A percentile compares a stretch with the other conserved stretches of the same genome.
These are phyloP conservation scores for Carposina sasakii DNA, from an alignment of 1,140 invertebrate species.

Conservation along the genomic window DNA sequence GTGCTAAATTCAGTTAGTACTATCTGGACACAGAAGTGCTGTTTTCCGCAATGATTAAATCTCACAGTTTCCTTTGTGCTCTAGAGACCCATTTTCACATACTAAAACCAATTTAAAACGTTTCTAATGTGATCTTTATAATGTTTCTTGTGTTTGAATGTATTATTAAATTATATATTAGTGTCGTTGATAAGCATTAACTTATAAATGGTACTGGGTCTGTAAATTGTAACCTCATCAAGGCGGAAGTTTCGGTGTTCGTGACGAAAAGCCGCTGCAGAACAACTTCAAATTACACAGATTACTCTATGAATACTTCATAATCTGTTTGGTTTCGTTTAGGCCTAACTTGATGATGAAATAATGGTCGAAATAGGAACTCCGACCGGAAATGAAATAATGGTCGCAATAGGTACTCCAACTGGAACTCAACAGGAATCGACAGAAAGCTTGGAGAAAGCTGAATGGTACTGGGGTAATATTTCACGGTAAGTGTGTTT, in stretches of 20 bases:
- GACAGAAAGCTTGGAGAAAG: constrained; percentile 63
- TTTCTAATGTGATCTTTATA: too few relatives aligned
- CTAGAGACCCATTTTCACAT: constrained; percentile 27
- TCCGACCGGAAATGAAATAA: constrained; percentile 10
- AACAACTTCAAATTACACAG: too few relatives aligned
- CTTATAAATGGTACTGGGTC: background rate
- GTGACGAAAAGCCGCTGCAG: constrained; percentile 2
- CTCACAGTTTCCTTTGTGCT: constrained; percentile 50
- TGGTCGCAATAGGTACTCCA: constrained; percentile 30
- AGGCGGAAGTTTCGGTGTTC: constrained; percentile 12
- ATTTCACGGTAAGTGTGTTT: constrained; percentile 66
- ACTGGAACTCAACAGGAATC: constrained; percentile 58
- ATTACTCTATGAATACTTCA: background rate
- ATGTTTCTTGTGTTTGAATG: too few relatives aligned
- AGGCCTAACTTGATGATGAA: constrained; percentile 4
- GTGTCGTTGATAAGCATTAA: too few relatives aligned
- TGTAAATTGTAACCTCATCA: constrained; percentile 2
- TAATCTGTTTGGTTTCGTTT: background rate
- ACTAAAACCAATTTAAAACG: too few relatives aligned
- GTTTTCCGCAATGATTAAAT: too few relatives aligned
- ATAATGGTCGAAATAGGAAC: constrained; percentile 22
- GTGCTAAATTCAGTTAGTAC: too few relatives aligned
- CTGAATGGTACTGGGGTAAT: constrained; percentile 72
- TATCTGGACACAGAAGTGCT: too few relatives aligned
- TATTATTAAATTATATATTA: too few relatives aligned